Evolutionary conservation across 2,888 invertebrate genomes (phyloP).

Genomic region (Andrena dorsata): DNA sequence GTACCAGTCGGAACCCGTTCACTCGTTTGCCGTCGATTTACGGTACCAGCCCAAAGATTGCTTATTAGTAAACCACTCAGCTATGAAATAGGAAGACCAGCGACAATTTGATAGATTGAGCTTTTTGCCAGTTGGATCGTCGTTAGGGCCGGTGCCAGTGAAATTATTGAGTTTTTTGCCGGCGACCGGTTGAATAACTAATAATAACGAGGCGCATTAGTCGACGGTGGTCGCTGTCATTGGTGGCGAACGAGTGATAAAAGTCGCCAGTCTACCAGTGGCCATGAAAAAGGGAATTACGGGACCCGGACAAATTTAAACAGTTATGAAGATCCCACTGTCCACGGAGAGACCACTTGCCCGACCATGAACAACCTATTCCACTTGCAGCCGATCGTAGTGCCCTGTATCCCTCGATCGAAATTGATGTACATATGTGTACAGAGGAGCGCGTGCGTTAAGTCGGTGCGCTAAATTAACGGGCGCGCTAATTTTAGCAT

Average conservation of each 20-base stretch:
- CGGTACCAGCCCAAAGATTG: conserved; percentile 70
- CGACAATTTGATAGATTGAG: conserved; percentile 83
- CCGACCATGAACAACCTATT: not conserved
- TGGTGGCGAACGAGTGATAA: conserved; percentile 7
- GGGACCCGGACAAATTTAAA: conserved; percentile 20
- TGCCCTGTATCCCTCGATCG: not conserved
- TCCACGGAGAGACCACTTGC: not conserved
- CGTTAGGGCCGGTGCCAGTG: conserved; percentile 65
- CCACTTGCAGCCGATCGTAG: not conserved
- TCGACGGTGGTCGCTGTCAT: conserved; percentile 44
- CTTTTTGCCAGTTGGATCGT: conserved; percentile 72
- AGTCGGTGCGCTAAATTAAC: conserved; percentile 45
- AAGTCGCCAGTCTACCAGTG: not conserved
- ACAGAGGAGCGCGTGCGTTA: conserved; percentile 32
- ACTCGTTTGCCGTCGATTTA: conserved; percentile 54
- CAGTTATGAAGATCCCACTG: too few relatives aligned
- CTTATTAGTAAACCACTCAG: conserved; percentile 76
- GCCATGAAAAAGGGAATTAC: conserved; percentile 45
- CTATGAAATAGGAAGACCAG: conserved; percentile 77
- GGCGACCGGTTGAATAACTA: conserved; percentile 70
- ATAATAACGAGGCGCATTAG: conserved; percentile 66
- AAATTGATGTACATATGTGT: conserved; percentile 24
- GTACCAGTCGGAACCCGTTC: conserved; percentile 53
- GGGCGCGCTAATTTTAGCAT: conserved; percentile 66
- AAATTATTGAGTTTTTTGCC: conserved; percentile 72